Evolutionary conservation across 2,113 vertebrate species (phyloP).

Genomic region (Peromyscus leucopus): DNA sequence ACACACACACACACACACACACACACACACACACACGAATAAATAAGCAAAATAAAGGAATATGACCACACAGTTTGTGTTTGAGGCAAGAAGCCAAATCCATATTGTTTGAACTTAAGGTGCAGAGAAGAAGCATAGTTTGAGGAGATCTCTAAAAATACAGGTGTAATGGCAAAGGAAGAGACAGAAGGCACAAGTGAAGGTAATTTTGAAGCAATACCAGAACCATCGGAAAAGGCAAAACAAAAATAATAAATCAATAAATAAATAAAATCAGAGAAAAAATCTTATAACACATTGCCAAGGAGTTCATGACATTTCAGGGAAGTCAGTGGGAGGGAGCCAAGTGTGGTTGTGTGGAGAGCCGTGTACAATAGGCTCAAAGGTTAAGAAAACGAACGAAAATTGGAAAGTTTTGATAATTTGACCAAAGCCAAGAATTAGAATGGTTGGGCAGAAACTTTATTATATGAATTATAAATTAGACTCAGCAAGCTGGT

Average conservation of each 20-base stretch:
- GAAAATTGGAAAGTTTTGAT: conserved; percentile 32
- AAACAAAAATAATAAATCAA: conserved; percentile 50
- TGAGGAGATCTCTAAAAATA: not conserved
- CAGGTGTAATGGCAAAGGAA: not conserved
- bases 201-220: conserved; percentile 47
- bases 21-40: not conserved
- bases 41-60: not conserved
- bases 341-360: conserved; percentile 35
- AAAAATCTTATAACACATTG: not conserved
- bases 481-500: conserved; percentile 32
- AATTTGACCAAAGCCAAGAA: conserved; percentile 37
- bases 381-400: conserved; percentile 69
- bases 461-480: not conserved
- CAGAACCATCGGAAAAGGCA: conserved; percentile 52
- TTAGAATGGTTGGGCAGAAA: not conserved
- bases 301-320: conserved; percentile 56
- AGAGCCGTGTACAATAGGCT: conserved; percentile 13
- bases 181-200: not conserved
- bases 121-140: not conserved
- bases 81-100: not conserved
- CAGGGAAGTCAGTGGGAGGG: conserved; percentile 56
- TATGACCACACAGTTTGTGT: not conserved
- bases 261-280: conserved; percentile 44
- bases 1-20: not conserved
- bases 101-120: not conserved